A percentile compares a stretch with the other conserved stretches of the same genome.
These are phyloP conservation scores for Zapus hudsonius DNA, from an alignment of 2,113 vertebrate genomes.

Conservation along the genomic window DNA sequence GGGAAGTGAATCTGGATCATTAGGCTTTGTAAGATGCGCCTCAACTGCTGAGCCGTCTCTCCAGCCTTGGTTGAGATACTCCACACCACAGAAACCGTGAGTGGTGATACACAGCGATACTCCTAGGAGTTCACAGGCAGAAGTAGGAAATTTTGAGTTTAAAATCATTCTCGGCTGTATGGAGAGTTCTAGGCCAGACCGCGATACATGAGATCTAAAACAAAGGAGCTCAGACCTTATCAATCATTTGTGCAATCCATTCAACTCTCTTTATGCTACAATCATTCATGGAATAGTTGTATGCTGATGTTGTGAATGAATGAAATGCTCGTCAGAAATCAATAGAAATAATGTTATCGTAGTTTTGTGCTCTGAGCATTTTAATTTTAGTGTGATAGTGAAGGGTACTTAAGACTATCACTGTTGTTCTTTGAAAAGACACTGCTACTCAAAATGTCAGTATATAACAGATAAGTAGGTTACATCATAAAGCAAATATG, in stretches of 20 bases:
- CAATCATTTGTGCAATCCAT: background rate
- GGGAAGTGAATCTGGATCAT: too few species aligned
- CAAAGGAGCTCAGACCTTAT: background rate
- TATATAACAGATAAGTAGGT: slow-evolving; percentile 34
- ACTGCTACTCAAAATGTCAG: background rate
- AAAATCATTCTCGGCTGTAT: background rate
- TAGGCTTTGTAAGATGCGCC: too few species aligned
- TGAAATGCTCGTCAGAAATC: slow-evolving; percentile 27
- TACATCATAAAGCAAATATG: background rate
- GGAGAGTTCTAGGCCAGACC: background rate
- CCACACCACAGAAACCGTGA: too few species aligned
- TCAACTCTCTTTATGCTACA: background rate
- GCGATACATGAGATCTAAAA: background rate
- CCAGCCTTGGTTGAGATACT: too few species aligned
- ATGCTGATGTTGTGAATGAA: slow-evolving; percentile 28
- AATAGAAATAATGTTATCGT: slow-evolving; percentile 8
- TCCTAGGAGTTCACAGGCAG: background rate
- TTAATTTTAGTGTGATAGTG: slow-evolving; percentile 22
- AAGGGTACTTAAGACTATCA: slow-evolving; percentile 11
- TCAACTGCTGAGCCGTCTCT: too few species aligned
- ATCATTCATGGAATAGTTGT: background rate
- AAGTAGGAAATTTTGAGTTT: background rate
- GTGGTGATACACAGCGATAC: too few species aligned
- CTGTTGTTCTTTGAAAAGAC: slow-evolving; percentile 36
- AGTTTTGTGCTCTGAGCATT: slow-evolving; percentile 11